Evolutionary conservation across 2,113 vertebrate species (phyloP), one percentile per base, ranked within the genome.

Genomic region (Amblyornis subalaris): DNA sequence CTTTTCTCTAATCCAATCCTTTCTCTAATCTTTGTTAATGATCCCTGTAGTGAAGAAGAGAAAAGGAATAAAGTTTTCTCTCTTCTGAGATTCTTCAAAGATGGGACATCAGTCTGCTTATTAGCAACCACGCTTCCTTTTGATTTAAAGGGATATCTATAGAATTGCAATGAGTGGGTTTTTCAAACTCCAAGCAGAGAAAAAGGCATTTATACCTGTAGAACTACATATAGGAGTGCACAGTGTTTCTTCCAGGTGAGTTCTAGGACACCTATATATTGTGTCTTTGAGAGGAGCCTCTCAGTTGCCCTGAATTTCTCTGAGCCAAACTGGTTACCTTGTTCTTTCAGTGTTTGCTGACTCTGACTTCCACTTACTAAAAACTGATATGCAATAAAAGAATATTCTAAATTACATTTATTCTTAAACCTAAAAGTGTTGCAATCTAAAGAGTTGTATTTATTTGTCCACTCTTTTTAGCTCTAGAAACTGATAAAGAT

Each of bases 381-480:
- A 89, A 85, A 38, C 13, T 73, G 22, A 42, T 76, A 50, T 14
- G 14, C 14, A 42, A 44, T 82, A 79, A 88, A 88, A 44, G 18
- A 83, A 58, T 83, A 77, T 51, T 90, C 64, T 45, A 60, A 79
- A 77, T 61, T 58, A 66, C 26, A 38, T 92, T 78, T 93, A 77
- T 94, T 83, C 77, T 91, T 79, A 78, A 89, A 78, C 35, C 23
- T 85, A 16, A 82, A 81, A 78, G 7, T 40, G 28, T 93, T 93
- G 44, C 71, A 85, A 29, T 62, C 26, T 55, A 51, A 92, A 89
- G 71, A 83, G 38, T 66, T 83, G 44, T 80, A 77, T 89, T 95
- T 88, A 79, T 93, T 95, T 66, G 28, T 91, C 69, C 47, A 77
- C 22, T 91, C 36, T 79, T 90, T 87, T 60, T 77, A 90, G 36